A percentile compares a stretch with the other conserved stretches of the same genome.
phyloP scores from a whole-genome alignment of 2,888 invertebrate species.

The Drosophila gaucha region DNA sequence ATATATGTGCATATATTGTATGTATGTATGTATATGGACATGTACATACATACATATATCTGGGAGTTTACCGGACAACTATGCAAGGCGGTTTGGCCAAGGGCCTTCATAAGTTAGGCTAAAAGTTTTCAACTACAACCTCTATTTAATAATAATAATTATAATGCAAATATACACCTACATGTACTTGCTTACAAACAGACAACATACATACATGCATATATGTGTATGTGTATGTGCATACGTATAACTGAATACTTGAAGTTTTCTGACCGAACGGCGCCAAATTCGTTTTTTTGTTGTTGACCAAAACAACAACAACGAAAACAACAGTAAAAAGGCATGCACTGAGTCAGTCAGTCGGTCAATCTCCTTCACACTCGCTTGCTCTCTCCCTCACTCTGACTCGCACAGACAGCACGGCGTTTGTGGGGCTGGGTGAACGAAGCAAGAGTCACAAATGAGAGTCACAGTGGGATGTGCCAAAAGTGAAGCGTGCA shows the following conservation, averaged over 20 bases:
- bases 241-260: background rate
- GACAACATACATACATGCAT: no score
- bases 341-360: slow-evolving; percentile 36
- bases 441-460: background rate
- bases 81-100: no score
- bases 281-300: slow-evolving; percentile 29
- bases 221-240: background rate
- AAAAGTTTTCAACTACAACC: background rate
- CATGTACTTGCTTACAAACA: no score
- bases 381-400: background rate
- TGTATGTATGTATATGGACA: no score
- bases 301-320: slow-evolving; percentile 20
- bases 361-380: slow-evolving; percentile 3
- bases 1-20: no score
- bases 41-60: no score
- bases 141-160: slow-evolving; percentile 1
- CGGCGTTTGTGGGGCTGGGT: slow-evolving; percentile 30
- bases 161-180: background rate
- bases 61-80: no score
- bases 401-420: slow-evolving; percentile 41
- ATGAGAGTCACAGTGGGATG: slow-evolving; percentile 9
- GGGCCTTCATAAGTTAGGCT: background rate
- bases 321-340: slow-evolving; percentile 11
- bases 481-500: slow-evolving; percentile 22
- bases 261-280: slow-evolving; percentile 11